phyloP scores from a whole-genome alignment of 2,888 invertebrate species.

The Drosophila rellima region DNA sequence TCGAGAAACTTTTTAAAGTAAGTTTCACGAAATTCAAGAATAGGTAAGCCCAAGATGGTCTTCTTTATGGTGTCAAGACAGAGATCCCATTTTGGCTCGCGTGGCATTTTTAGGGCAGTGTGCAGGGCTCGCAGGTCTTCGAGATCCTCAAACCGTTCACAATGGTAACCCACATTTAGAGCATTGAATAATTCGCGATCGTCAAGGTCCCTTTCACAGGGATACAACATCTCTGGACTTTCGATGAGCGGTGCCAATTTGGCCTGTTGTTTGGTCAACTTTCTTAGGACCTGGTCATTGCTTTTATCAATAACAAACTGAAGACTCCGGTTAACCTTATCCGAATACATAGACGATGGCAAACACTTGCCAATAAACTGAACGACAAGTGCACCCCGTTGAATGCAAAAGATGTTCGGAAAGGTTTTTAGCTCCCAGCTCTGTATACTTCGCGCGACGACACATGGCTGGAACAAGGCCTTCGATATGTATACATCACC shows the following conservation, averaged over 20 bases:
- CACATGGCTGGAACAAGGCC: slow-evolving; percentile 67
- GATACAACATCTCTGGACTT: slow-evolving; percentile 58
- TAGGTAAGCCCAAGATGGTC: slow-evolving; percentile 49
- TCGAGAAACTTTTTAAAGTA: slow-evolving; percentile 46
- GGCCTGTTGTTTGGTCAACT: slow-evolving; percentile 42
- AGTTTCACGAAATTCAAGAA: slow-evolving; percentile 36
- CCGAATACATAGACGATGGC: slow-evolving; percentile 53
- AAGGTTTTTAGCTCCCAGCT: slow-evolving; percentile 62
- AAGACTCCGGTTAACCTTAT: slow-evolving; percentile 40
- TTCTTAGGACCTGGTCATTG: slow-evolving; percentile 38
- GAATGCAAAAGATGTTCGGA: slow-evolving; percentile 61
- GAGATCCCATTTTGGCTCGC: slow-evolving; percentile 73
- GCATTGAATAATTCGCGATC: slow-evolving; percentile 78
- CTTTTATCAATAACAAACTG: slow-evolving; percentile 53
- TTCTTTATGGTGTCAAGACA: slow-evolving; percentile 59
- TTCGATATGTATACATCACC: slow-evolving; percentile 60
- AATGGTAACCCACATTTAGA: slow-evolving; percentile 69
- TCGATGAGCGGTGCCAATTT: slow-evolving; percentile 50
- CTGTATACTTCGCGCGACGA: slow-evolving; percentile 44
- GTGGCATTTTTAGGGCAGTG: slow-evolving; percentile 57
- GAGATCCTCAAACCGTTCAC: slow-evolving; percentile 77
- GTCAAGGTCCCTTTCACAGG: slow-evolving; percentile 69
- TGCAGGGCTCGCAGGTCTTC: slow-evolving; percentile 65
- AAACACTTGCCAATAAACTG: slow-evolving; percentile 64
- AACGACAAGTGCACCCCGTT: slow-evolving; percentile 39